A percentile compares a stretch with the other conserved stretches of the same genome.
Conservation (phyloP, 1,140 invertebrate genomes). For the Drosophila guanche region DNA sequence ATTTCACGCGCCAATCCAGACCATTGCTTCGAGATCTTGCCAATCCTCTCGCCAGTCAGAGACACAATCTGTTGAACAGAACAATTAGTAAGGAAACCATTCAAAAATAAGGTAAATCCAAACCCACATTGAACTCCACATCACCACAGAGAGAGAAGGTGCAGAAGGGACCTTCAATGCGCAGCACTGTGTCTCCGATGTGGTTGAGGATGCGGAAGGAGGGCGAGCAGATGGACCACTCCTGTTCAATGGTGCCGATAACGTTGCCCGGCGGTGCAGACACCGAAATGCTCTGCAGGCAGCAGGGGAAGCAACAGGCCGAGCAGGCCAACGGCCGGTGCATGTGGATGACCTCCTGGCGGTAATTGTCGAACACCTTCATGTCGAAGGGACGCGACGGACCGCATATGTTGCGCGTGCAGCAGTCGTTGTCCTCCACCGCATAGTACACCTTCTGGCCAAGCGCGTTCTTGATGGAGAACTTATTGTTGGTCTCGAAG, state of each 20-base stretch:
- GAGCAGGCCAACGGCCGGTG: constrained; percentile 90
- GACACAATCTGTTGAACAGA: constrained; percentile 85
- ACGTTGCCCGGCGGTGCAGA: constrained; percentile 88
- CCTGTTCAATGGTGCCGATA: constrained; percentile 92
- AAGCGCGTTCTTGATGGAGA: constrained; percentile 89
- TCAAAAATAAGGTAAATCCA: background rate
- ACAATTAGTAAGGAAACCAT: background rate
- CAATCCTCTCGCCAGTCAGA: constrained; percentile 87
- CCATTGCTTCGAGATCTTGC: constrained; percentile 92
- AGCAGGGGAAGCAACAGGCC: constrained; percentile 92
- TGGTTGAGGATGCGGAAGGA: constrained; percentile 92
- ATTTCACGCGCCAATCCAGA: constrained; percentile 88
- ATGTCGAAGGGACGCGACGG: constrained; percentile 92
- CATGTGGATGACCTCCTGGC: constrained; percentile 90
- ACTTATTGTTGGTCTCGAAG: constrained; percentile 96
- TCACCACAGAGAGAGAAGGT: constrained; percentile 92
- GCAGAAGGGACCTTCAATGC: constrained; percentile 93
- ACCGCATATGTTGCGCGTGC: constrained; percentile 91
- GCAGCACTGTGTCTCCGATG: constrained; percentile 89
- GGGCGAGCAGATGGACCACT: constrained; percentile 92
- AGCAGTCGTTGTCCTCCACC: constrained; percentile 92
- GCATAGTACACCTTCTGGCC: constrained; percentile 94
- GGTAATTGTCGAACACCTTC: constrained; percentile 91
- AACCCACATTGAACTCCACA: constrained; percentile 87
- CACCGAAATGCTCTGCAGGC: constrained; percentile 92